Evolutionary conservation across 2,113 vertebrate species (phyloP).

Genomic region (Gymnarchus niloticus): DNA sequence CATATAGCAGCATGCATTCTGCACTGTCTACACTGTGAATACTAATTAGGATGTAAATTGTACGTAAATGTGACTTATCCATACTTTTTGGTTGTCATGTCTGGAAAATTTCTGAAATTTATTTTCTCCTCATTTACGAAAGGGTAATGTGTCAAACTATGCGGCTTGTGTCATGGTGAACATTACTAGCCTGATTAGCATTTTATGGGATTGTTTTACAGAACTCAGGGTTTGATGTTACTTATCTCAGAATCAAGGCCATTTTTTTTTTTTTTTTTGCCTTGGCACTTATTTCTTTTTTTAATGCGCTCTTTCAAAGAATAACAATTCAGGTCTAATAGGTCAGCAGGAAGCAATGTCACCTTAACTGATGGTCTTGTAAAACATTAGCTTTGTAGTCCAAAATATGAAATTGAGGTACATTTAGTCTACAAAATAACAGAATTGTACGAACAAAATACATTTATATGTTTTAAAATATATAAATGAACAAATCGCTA

Average conservation of each 20-base stretch:
- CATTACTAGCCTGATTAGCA: not conserved
- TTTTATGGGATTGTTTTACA: not conserved
- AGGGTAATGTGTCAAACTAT: not conserved
- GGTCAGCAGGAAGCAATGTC: not conserved
- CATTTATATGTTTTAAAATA: not conserved
- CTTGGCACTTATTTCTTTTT: not conserved
- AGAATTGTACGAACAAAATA: not conserved
- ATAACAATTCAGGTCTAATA: no score
- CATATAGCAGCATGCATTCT: slow-evolving; percentile 13
- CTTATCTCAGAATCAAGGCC: not conserved
- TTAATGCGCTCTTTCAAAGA: slow-evolving; percentile 3
- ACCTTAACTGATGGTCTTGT: no score
- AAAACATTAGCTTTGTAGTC: no score
- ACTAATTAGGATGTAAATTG: slow-evolving; percentile 13
- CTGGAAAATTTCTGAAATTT: not conserved
- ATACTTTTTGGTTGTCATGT: not conserved
- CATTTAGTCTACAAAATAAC: not conserved
- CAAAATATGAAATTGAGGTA: not conserved
- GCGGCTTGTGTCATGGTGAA: not conserved
- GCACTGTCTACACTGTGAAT: slow-evolving; percentile 2
- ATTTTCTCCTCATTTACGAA: not conserved
- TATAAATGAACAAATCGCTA: not conserved
- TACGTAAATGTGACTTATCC: slow-evolving; percentile 4
- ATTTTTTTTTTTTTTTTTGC: not conserved
- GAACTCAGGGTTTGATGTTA: not conserved